These are phyloP conservation scores for Drosophila melanogaster DNA, from an alignment of 1,140 invertebrate species.

Conservation along the genomic window Release_6_plus_ISO1_MT NC_004354.4:18290501-18291000, in stretches of 20 bases:
- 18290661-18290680: too few species aligned
- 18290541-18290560: too few species aligned
- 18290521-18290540: too few species aligned
- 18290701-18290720: slow-evolving; percentile 13
- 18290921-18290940: slow-evolving; percentile 84
- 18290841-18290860: slow-evolving; percentile 13
- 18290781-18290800: slow-evolving; percentile 19
- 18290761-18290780: slow-evolving; percentile 12
- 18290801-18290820: slow-evolving; percentile 26
- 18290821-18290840: slow-evolving; percentile 38
- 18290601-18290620: too few species aligned
- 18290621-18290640: too few species aligned
- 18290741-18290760: slow-evolving; percentile 7
- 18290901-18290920: slow-evolving; percentile 85
- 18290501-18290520: too few species aligned
- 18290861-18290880: slow-evolving; percentile 78
- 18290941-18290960: slow-evolving; percentile 63
- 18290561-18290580: too few species aligned
- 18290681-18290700: neutral
- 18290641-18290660: too few species aligned
- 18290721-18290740: slow-evolving; percentile 1
- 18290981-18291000: slow-evolving; percentile 71
- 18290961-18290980: slow-evolving; percentile 70
- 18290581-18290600: too few species aligned
- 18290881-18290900: slow-evolving; percentile 85